These are phyloP conservation scores for Brachyistius frenatus DNA, from an alignment of 2,113 vertebrate genomes.

Conservation along the genomic window DNA sequence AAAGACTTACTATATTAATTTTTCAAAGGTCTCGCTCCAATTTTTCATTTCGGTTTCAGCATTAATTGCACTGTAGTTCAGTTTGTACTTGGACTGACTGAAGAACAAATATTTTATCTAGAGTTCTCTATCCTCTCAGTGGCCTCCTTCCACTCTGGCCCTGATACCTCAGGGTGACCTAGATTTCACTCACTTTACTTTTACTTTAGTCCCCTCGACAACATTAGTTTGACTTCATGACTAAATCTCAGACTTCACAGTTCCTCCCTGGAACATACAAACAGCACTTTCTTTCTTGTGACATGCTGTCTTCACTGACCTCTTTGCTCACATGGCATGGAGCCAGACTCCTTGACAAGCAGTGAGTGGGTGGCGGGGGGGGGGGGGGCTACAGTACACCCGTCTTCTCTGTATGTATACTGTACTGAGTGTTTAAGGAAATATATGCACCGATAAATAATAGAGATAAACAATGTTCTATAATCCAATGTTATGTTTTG, in stretches of 20 bases:
- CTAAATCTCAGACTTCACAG: constrained; percentile 13
- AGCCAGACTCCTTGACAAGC: constrained; percentile 10
- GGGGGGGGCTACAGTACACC: background rate
- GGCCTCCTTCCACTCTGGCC: constrained; percentile 26
- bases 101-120: background rate
- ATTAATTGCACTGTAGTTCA: background rate
- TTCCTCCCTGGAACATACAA: background rate
- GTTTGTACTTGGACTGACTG: background rate
- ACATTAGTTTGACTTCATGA: background rate
- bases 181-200: constrained; percentile 14
- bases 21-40: background rate
- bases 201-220: background rate
- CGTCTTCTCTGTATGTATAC: background rate
- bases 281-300: constrained; percentile 1
- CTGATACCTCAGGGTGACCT: constrained; percentile 26
- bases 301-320: background rate
- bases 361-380: background rate
- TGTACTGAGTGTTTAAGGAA: background rate
- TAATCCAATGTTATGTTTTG: constrained; percentile 52
- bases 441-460: constrained; percentile 35
- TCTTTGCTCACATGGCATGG: background rate
- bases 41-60: background rate
- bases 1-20: background rate
- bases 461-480: constrained; percentile 31
- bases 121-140: background rate